Evolutionary conservation across 2,888 invertebrate species (phyloP).

Genomic region (Pherbina coryleti): DNA sequence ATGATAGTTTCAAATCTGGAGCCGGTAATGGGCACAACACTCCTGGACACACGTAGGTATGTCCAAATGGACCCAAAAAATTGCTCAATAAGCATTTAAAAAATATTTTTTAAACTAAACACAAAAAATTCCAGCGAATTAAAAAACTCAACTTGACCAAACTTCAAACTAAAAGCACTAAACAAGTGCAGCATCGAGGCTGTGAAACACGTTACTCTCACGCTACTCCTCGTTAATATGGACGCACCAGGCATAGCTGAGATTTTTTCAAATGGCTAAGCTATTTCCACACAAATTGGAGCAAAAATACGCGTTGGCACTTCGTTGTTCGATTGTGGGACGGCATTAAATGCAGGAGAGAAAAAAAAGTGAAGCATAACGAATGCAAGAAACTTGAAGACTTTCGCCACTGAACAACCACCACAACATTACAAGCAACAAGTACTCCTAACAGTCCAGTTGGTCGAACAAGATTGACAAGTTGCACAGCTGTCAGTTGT

Average conservation of each 20-base stretch:
- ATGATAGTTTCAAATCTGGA: no score
- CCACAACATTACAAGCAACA: no score
- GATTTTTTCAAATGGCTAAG: neutral
- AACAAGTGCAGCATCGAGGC: neutral
- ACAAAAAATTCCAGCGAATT: neutral
- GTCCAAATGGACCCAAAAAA: no score
- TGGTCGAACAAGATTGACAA: no score
- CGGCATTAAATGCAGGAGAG: no score
- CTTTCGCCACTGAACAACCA: no score
- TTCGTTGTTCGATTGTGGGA: neutral
- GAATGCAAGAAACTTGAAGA: neutral
- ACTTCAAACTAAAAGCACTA: neutral
- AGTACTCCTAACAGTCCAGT: no score
- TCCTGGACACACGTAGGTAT: no score
- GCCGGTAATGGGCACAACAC: no score
- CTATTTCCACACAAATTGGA: slow-evolving; percentile 12
- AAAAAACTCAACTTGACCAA: neutral
- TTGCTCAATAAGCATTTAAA: no score
- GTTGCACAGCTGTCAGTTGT: neutral
- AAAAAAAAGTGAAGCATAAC: neutral
- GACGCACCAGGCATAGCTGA: neutral
- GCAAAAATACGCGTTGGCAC: slow-evolving; percentile 12
- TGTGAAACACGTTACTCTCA: slow-evolving; percentile 11
- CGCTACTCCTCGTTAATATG: neutral
- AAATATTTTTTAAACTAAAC: no score